These are phyloP conservation scores for Drosophila nasuta DNA, from an alignment of 1,140 invertebrate species.

Conservation along the genomic window DNA sequence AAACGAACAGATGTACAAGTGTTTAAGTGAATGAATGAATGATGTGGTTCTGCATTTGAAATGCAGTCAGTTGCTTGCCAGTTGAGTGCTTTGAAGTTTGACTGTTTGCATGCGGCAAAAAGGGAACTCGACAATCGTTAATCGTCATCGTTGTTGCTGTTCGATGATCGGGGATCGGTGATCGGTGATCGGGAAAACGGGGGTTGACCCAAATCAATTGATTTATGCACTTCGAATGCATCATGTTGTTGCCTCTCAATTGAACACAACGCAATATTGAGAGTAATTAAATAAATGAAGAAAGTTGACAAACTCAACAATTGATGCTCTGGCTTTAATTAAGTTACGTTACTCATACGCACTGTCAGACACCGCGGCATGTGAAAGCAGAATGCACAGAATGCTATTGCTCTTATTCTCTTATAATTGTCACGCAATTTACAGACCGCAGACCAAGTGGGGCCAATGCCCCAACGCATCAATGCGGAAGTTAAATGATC, in stretches of 20 bases:
- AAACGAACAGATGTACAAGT: slow-evolving; percentile 83
- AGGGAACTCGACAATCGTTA: slow-evolving; percentile 5
- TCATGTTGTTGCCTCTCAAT: slow-evolving; percentile 55
- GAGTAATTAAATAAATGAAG: slow-evolving; percentile 77
- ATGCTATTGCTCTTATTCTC: background rate
- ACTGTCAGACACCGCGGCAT: slow-evolving; percentile 59
- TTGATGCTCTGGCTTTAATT: slow-evolving; percentile 59
- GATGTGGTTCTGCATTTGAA: slow-evolving; percentile 34
- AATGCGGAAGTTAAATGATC: slow-evolving; percentile 62
- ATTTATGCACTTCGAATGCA: slow-evolving; percentile 68
- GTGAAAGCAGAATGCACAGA: slow-evolving; percentile 38
- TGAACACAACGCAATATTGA: slow-evolving; percentile 46
- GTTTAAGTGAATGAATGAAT: slow-evolving; percentile 65
- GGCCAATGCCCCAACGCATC: slow-evolving; percentile 48
- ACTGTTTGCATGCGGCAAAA: slow-evolving; percentile 31
- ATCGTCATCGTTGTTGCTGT: background rate
- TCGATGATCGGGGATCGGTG: background rate
- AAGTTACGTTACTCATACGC: slow-evolving; percentile 65
- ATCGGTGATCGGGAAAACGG: background rate
- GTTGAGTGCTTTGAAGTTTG: slow-evolving; percentile 28
- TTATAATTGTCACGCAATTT: slow-evolving; percentile 62
- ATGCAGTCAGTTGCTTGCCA: slow-evolving; percentile 10
- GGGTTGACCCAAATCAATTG: slow-evolving; percentile 74
- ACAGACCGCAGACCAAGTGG: slow-evolving; percentile 22
- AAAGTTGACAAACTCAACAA: slow-evolving; percentile 40